phyloP scores from a whole-genome alignment of 1,140 invertebrate species.

The Orchestia grillus region DNA sequence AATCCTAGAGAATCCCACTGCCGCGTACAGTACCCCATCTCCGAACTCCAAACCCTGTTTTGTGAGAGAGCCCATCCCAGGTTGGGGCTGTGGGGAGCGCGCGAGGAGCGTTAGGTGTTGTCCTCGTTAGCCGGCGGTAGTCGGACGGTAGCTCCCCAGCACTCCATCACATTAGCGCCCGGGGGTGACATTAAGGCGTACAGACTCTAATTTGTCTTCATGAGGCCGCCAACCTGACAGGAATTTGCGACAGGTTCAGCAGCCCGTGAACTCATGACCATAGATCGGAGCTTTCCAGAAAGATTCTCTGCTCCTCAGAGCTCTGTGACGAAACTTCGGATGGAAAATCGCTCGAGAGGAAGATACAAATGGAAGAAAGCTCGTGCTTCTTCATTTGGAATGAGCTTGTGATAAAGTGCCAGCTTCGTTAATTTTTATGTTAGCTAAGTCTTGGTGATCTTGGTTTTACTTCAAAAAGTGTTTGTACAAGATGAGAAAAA shows the following conservation, averaged over 20 bases:
- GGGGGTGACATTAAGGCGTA: slow-evolving; percentile 45
- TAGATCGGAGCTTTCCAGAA: neutral
- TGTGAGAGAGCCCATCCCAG: neutral
- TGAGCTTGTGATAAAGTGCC: neutral
- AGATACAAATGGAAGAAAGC: neutral
- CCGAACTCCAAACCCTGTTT: neutral
- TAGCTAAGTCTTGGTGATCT: neutral
- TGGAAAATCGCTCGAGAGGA: neutral
- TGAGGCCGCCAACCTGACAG: neutral
- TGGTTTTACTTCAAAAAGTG: neutral
- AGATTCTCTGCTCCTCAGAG: neutral
- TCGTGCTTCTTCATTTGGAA: neutral
- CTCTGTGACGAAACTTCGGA: neutral
- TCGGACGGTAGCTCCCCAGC: neutral
- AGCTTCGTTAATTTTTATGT: neutral
- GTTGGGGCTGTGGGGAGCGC: neutral
- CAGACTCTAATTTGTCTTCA: slow-evolving; percentile 50
- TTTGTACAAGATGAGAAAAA: too few species aligned
- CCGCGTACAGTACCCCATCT: neutral
- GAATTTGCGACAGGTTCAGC: neutral
- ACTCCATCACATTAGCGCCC: slow-evolving; percentile 48
- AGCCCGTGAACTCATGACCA: slow-evolving; percentile 38
- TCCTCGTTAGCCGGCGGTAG: neutral
- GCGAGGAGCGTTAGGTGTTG: neutral
- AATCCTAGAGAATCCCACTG: neutral